Percentiles rank a stretch among this genome's conserved stretches.
Evolutionary conservation across 2,113 vertebrate species (phyloP).

Genomic region (Melanostigma gelatinosum): DNA sequence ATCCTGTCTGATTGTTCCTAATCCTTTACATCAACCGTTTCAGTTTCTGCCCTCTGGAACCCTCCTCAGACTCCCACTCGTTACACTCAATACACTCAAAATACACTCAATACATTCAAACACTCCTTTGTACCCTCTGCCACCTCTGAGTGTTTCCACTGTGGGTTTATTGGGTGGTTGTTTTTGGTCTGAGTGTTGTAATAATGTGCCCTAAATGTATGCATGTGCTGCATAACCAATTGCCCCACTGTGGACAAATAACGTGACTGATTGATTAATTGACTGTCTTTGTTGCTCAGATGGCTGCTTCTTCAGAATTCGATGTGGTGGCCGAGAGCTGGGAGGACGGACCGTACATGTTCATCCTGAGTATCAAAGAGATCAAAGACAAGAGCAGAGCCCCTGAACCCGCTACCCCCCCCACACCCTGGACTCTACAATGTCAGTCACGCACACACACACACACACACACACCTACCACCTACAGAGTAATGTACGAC

Average conservation of each 20-base stretch:
- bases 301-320: accelerated
- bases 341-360: conserved; percentile 77
- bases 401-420: accelerated
- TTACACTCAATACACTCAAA: neutral
- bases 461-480: neutral
- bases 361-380: conserved; percentile 62
- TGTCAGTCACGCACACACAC: conserved; percentile 47
- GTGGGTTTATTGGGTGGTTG: neutral
- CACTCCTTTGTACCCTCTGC: neutral
- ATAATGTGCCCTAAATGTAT: neutral
- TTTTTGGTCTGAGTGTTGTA: neutral
- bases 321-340: conserved; percentile 55
- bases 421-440: conserved; percentile 46
- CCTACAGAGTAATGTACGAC: neutral
- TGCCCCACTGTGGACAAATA: too few species aligned
- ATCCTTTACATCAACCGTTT: neutral
- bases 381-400: neutral
- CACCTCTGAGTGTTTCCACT: neutral
- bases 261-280: neutral
- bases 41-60: neutral
- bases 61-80: neutral
- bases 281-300: neutral
- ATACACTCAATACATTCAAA: neutral
- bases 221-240: neutral
- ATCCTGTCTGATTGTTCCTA: neutral